These are phyloP conservation scores for Laupala kohalensis DNA, from an alignment of 1,140 invertebrate species.

Conservation along the genomic window DNA sequence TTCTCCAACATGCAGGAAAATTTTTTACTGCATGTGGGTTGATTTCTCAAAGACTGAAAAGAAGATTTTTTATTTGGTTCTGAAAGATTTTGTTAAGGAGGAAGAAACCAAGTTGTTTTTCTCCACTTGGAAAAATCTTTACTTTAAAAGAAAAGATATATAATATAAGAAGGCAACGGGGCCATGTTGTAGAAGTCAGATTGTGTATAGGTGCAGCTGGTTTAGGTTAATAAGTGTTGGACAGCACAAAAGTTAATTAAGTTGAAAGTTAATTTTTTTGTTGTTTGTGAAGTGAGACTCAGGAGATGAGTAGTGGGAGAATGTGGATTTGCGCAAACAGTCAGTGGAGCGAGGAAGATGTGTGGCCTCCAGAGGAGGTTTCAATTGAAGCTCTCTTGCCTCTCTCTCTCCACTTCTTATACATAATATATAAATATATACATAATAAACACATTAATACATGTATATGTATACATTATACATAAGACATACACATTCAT, in stretches of 20 bases:
- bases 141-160: too few relatives aligned
- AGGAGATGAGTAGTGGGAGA: neutral
- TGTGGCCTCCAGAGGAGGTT: neutral
- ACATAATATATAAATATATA: neutral
- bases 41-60: neutral
- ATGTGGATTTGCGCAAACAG: neutral
- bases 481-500: neutral
- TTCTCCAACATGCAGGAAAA: neutral
- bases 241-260: neutral
- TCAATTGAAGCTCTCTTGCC: neutral
- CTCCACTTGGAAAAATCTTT: neutral
- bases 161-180: neutral
- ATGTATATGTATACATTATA: neutral
- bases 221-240: neutral
- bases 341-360: neutral
- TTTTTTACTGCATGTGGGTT: neutral
- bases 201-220: neutral
- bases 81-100: neutral
- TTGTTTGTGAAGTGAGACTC: neutral
- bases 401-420: neutral
- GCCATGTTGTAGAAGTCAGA: neutral
- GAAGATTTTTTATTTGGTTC: neutral
- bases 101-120: neutral
- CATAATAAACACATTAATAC: neutral
- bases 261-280: neutral